Conservation (phyloP, 2,797 vertebrate species). For the Falco berigora region DNA sequence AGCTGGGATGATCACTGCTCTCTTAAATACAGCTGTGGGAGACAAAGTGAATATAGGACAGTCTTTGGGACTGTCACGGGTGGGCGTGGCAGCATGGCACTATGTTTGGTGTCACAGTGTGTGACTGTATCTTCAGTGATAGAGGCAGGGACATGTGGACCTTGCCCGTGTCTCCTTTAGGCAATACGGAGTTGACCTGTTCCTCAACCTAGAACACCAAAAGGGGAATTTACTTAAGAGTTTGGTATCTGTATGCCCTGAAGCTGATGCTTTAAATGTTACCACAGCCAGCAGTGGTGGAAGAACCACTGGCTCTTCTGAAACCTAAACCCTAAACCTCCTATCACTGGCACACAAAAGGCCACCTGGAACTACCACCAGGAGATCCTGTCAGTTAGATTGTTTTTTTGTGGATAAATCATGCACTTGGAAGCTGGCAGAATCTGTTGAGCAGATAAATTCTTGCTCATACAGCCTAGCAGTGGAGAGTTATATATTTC, state of each 20-base stretch:
- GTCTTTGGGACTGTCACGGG: neutral
- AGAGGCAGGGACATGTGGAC: neutral
- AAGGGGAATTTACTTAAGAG: neutral
- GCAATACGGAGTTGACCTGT: neutral
- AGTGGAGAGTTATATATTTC: neutral
- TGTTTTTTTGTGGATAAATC: neutral
- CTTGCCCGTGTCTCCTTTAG: neutral
- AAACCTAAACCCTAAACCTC: neutral
- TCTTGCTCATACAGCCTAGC: neutral
- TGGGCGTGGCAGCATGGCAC: neutral
- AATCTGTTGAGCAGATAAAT: neutral
- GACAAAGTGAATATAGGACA: neutral
- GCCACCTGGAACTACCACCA: neutral
- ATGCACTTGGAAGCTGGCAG: neutral
- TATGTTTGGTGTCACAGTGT: neutral
- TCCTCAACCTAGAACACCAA: neutral
- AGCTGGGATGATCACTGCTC: neutral
- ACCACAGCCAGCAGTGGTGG: neutral
- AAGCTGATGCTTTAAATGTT: neutral
- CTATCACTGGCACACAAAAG: neutral
- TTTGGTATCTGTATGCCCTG: neutral
- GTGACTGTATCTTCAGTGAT: neutral
- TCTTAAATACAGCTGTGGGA: neutral
- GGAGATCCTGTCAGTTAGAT: neutral
- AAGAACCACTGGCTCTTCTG: neutral